Conservation (phyloP, 2,113 vertebrate species). For the Cinclus cinclus region DNA sequence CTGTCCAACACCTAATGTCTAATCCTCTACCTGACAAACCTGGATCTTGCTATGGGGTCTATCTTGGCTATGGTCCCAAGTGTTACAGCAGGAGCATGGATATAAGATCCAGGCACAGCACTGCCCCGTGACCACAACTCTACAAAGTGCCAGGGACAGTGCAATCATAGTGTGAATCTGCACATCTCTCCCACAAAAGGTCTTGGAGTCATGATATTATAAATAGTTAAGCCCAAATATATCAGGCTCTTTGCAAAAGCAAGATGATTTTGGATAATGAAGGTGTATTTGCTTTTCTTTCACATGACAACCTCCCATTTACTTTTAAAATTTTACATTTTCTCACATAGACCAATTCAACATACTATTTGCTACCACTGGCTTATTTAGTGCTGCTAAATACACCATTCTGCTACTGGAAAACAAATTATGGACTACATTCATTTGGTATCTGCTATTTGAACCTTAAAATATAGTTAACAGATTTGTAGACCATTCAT, state of each 20-base stretch:
- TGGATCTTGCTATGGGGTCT: not conserved
- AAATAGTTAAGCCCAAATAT: not conserved
- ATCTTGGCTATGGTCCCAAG: not conserved
- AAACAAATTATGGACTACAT: not conserved
- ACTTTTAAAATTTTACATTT: not conserved
- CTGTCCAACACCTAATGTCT: not conserved
- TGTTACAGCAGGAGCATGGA: not conserved
- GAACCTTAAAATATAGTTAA: not conserved
- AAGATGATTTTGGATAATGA: not conserved
- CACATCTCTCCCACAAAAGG: not conserved
- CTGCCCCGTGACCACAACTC: accelerated
- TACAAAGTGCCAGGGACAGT: accelerated
- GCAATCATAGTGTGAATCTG: accelerated
- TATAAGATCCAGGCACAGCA: not conserved
- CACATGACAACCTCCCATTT: not conserved
- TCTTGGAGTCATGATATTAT: not conserved
- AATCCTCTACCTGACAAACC: not conserved
- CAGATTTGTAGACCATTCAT: not conserved
- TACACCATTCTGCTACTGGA: not conserved
- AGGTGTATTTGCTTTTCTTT: not conserved
- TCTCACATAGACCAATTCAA: not conserved
- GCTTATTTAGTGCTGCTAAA: not conserved
- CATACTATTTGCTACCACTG: not conserved
- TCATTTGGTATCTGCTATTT: not conserved
- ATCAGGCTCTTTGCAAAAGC: not conserved